Evolutionary conservation across 2,797 vertebrate genomes (phyloP).

Genomic region (Acanthurus leucopareius): DNA sequence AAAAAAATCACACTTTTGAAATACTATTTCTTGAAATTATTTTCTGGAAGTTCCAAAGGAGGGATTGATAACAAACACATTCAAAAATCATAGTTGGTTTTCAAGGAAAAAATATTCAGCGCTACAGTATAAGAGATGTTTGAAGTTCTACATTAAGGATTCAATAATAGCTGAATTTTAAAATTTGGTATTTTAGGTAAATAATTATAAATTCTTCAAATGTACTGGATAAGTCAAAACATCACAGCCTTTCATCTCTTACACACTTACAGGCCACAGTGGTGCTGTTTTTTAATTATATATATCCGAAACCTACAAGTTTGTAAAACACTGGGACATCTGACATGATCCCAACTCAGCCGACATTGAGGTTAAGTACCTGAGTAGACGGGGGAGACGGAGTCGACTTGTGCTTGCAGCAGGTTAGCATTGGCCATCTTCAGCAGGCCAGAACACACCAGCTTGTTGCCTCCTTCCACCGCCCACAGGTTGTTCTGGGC

Average conservation of each 20-base stretch:
- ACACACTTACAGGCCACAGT: neutral
- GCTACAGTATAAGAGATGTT: neutral
- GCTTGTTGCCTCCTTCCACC: constrained; percentile 97
- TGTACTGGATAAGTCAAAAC: no score
- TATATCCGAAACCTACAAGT: neutral
- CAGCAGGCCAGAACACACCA: constrained; percentile 94
- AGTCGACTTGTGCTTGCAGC: constrained; percentile 89
- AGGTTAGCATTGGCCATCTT: constrained; percentile 93
- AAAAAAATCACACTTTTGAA: no score
- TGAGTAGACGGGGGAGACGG: constrained; percentile 86
- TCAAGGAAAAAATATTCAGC: no score
- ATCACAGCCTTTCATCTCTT: neutral
- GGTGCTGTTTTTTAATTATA: neutral
- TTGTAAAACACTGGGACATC: neutral
- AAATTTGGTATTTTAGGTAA: no score
- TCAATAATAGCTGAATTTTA: no score
- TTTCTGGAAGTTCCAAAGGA: no score
- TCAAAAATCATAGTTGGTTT: no score
- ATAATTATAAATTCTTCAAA: no score
- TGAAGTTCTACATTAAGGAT: neutral
- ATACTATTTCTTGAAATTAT: no score
- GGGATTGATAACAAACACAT: no score
- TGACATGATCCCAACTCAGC: neutral
- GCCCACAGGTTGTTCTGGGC: constrained; percentile 96
- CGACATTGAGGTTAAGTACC: constrained; percentile 78